Evolutionary conservation across 2,888 invertebrate species (phyloP).

Genomic region (Tridacna gigas): DNA sequence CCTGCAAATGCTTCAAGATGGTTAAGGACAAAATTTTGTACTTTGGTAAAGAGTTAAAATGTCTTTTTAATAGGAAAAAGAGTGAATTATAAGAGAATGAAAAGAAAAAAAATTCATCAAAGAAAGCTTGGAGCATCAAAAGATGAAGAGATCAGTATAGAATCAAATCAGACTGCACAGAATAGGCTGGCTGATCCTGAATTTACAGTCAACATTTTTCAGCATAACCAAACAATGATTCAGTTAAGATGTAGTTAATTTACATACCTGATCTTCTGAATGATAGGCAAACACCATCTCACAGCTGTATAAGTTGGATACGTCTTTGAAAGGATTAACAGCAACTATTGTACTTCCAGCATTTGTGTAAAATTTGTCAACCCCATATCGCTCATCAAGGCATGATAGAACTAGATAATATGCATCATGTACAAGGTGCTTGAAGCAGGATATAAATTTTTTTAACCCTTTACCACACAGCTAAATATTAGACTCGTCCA

Average conservation of each 20-base stretch:
- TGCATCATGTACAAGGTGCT: background rate
- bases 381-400: slow-evolving; percentile 68
- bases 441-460: no score
- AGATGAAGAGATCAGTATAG: background rate
- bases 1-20: no score
- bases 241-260: background rate
- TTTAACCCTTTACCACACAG: background rate
- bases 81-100: no score
- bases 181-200: no score
- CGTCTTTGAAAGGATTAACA: slow-evolving; percentile 78
- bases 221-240: background rate
- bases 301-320: slow-evolving; percentile 70
- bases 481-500: no score
- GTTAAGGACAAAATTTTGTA: no score
- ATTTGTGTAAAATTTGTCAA: slow-evolving; percentile 73
- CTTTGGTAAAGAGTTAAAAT: no score
- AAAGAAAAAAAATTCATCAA: no score
- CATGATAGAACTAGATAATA: slow-evolving; percentile 73
- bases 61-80: no score
- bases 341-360: slow-evolving; percentile 80
- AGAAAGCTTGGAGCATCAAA: background rate
- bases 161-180: background rate
- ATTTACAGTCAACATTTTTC: no score
- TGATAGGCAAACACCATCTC: slow-evolving; percentile 65
- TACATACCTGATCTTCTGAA: slow-evolving; percentile 45